phyloP scores from a whole-genome alignment of 2,888 invertebrate species.

The Cerastis rubricosa region DNA sequence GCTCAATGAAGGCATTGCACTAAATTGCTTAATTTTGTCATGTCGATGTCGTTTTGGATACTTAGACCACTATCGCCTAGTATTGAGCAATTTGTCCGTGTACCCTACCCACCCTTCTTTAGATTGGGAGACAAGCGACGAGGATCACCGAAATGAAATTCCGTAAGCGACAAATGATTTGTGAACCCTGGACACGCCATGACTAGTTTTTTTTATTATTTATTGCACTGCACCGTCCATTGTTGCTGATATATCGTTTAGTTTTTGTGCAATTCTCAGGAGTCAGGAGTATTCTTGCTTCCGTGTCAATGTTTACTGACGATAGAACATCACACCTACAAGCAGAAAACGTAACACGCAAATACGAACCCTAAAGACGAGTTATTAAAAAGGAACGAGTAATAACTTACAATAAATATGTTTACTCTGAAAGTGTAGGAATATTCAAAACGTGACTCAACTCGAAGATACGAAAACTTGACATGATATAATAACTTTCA shows the following conservation, averaged over 20 bases:
- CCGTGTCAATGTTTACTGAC: neutral
- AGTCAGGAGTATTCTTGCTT: slow-evolving; percentile 11
- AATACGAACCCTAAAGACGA: slow-evolving; percentile 11
- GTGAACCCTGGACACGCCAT: slow-evolving; percentile 31
- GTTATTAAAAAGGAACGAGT: slow-evolving; percentile 38
- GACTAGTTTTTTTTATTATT: slow-evolving; percentile 27
- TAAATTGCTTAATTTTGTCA: neutral
- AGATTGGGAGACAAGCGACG: neutral
- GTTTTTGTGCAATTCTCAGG: slow-evolving; percentile 11
- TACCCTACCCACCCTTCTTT: neutral
- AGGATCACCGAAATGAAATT: slow-evolving; percentile 36
- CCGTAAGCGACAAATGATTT: slow-evolving; percentile 29
- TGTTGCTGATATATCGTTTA: slow-evolving; percentile 38
- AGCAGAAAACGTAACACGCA: slow-evolving; percentile 7
- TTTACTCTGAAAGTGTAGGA: neutral
- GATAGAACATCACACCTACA: neutral
- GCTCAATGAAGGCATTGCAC: neutral
- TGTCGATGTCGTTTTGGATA: neutral
- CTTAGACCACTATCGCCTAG: neutral
- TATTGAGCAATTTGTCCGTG: neutral
- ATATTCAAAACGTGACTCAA: slow-evolving; percentile 31
- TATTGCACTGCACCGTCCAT: slow-evolving; percentile 16
- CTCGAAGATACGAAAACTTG: slow-evolving; percentile 24
- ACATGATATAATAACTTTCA: slow-evolving; percentile 38
- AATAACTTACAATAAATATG: slow-evolving; percentile 19